Conservation (phyloP, 1,140 invertebrate genomes). For the Venturia canescens region DNA sequence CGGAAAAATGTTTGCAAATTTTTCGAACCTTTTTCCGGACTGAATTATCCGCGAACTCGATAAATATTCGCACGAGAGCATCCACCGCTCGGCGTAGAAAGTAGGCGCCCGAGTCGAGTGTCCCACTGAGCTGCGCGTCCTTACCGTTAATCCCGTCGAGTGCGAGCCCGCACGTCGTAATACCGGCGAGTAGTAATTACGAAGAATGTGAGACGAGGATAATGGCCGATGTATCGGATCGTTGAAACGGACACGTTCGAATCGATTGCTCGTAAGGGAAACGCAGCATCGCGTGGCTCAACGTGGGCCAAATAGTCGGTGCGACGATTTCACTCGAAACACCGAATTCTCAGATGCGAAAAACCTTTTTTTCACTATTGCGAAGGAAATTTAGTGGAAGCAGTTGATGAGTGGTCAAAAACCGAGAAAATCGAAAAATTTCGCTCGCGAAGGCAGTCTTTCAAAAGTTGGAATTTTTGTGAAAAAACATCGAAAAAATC, state of each 20-base stretch:
- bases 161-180: slow-evolving; percentile 17
- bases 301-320: not conserved
- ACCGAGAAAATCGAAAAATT: too few relatives aligned
- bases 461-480: too few relatives aligned
- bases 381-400: too few relatives aligned
- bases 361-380: too few relatives aligned
- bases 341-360: too few relatives aligned
- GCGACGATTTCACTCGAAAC: not conserved
- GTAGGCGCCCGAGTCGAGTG: slow-evolving; percentile 36
- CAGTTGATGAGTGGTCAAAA: too few relatives aligned
- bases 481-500: too few relatives aligned
- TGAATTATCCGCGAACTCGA: too few relatives aligned
- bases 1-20: too few relatives aligned
- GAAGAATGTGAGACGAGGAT: not conserved
- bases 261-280: not conserved
- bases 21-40: too few relatives aligned
- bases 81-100: slow-evolving; percentile 1
- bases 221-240: not conserved
- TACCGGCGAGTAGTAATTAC: not conserved
- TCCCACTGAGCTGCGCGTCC: slow-evolving; percentile 34
- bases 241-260: not conserved
- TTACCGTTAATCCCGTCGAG: slow-evolving; percentile 40
- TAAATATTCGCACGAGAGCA: too few relatives aligned
- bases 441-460: too few relatives aligned
- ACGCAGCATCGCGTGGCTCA: not conserved